Conservation (phyloP, 2,797 vertebrate species). For the Halcyon chelicuti region DNA sequence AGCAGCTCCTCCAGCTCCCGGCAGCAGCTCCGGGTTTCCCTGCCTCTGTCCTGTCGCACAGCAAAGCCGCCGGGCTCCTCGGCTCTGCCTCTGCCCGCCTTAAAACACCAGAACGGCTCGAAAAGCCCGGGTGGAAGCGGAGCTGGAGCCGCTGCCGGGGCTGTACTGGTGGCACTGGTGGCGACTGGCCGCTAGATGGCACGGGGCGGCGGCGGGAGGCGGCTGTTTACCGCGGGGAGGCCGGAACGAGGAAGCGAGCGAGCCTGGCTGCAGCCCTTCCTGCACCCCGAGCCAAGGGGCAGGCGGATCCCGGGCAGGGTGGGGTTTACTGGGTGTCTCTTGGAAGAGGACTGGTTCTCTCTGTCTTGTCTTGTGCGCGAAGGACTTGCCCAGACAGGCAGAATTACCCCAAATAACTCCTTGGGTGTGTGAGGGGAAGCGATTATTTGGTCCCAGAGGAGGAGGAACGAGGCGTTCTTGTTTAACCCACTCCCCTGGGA, state of each 20-base stretch:
- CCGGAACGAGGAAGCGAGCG: conserved; percentile 33
- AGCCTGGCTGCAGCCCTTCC: background rate
- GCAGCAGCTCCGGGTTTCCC: background rate
- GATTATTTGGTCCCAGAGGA: background rate
- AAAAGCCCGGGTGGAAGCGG: fast-evolving
- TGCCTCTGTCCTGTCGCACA: fast-evolving
- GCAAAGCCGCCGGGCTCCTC: fast-evolving
- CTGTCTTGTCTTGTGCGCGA: background rate
- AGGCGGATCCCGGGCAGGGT: background rate
- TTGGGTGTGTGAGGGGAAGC: background rate
- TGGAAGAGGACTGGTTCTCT: background rate
- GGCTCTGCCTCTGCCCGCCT: fast-evolving
- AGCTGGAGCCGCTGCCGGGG: fast-evolving
- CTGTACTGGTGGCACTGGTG: background rate
- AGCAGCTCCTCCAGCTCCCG: fast-evolving
- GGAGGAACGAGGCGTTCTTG: background rate
- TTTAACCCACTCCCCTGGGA: background rate
- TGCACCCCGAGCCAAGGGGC: background rate
- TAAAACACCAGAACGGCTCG: fast-evolving
- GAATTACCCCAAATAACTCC: background rate
- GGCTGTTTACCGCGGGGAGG: background rate
- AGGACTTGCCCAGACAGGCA: conserved; percentile 28
- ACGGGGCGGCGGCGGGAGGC: background rate
- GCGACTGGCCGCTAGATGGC: conserved; percentile 50
- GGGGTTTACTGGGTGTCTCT: background rate